Evolutionary conservation across 2,888 invertebrate genomes (phyloP).

Genomic region (Ochropleura plecta): DNA sequence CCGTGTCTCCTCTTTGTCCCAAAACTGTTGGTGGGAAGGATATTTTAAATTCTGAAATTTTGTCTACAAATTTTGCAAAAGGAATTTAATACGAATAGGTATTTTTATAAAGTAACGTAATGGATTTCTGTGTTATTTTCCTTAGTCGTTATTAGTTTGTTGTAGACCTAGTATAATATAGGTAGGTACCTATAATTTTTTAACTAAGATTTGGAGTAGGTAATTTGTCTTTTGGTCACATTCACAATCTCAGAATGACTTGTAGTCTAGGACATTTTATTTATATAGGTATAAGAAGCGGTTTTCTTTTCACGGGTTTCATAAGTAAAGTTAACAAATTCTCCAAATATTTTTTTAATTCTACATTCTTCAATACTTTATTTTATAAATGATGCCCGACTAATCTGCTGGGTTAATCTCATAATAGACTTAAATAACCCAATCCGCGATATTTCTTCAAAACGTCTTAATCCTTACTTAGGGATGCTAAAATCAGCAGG

Average conservation of each 20-base stretch:
- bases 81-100: conserved; percentile 16
- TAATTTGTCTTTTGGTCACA: no score
- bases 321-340: no score
- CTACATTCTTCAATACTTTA: neutral
- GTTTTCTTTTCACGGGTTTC: no score
- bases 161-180: neutral
- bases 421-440: neutral
- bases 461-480: neutral
- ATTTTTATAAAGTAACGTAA: conserved; percentile 1
- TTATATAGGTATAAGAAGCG: no score
- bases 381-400: neutral
- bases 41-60: conserved; percentile 43
- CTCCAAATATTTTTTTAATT: neutral
- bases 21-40: conserved; percentile 62
- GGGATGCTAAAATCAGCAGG: neutral
- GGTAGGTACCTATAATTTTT: no score
- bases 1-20: conserved; percentile 78
- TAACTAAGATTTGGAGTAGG: no score
- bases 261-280: no score
- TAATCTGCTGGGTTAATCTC: neutral
- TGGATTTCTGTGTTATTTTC: conserved; percentile 16
- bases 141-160: conserved; percentile 4
- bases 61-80: conserved; percentile 30
- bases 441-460: neutral
- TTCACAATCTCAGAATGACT: no score